Base-by-base conservation (phyloP, 2,797 vertebrate genomes). In the Uromys caudimaculatus region DNA sequence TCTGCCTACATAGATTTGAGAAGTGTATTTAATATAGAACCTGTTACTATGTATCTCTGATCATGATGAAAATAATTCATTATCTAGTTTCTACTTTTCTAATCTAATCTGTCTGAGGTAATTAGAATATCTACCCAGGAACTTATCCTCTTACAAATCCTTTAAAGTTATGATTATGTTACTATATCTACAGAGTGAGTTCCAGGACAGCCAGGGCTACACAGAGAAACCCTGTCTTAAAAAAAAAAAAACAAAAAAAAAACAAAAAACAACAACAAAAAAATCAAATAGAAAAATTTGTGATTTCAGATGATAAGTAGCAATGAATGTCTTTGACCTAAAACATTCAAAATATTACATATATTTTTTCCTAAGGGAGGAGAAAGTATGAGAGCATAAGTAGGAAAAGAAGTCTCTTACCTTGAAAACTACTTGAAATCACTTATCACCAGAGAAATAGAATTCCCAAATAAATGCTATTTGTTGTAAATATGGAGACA, bases 41-140 rank as follows among this genome's bases (percentile, higher is more conserved):
- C 17, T 67, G 6, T 67, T 35, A 41, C 3, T 47, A 35, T 1
- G 13, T 0, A 3, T 89, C 7, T 88, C 38, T 4, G 5, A 19
- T 76, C 89, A 90, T 83, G n/a, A 91, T 78, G 24, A 92, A 89
- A 73, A 91, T 69, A 67, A 38, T 69, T 78, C 47, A 88, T 2
- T 3, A 21, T 82, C 4, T 78, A 41, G 3, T 6, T 85, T 87
- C 12, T 0, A 11, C 24, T 82, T 77, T 94, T 75, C 4, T 73
- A 73, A 82, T 47, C 0, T 71, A 3, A 64, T 14, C 2, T 41
- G 50, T 77, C 50, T 73, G 1, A 64, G 1, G 1, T 76, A 13
- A 88, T 77, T 92, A 84, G 23, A 92, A 73, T 90, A 87, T 84
- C 90, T 52, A 75, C 50, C 17, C 69, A 58, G 16, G 41, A 89